phyloP scores from a whole-genome alignment of 35 echinoderm and acorn worm genomes.

The Diadema setosum region DNA sequence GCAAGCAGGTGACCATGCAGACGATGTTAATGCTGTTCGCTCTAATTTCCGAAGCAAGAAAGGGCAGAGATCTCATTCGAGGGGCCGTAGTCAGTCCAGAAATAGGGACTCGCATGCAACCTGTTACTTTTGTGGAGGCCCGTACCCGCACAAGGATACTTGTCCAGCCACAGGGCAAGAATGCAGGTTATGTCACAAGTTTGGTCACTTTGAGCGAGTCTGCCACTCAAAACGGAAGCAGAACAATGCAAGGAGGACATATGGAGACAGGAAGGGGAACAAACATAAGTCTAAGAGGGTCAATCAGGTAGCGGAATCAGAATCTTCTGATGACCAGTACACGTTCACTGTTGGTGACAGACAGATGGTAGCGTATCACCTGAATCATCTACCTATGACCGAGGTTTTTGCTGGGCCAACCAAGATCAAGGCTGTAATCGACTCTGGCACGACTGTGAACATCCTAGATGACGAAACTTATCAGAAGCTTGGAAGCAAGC shows the following conservation, averaged over 20 bases:
- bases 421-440: background rate
- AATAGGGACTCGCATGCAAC: too few species aligned
- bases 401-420: too few species aligned
- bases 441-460: constrained; percentile 21
- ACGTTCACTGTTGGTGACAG: background rate
- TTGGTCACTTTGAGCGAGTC: background rate
- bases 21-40: too few species aligned
- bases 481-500: background rate
- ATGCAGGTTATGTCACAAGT: background rate
- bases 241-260: background rate
- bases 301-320: background rate
- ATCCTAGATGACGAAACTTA: background rate
- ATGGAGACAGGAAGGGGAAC: background rate
- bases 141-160: too few species aligned
- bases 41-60: too few species aligned
- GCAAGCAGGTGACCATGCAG: too few species aligned
- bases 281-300: background rate
- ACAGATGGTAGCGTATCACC: background rate
- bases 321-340: background rate
- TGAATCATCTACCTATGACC: background rate
- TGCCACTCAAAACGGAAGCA: background rate
- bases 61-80: too few species aligned
- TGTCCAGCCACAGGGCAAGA: background rate
- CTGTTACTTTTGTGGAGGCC: too few species aligned
- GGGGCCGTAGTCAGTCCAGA: too few species aligned